Base-by-base conservation (phyloP, 2,113 vertebrate genomes). In the Boleophthalmus pectinirostris region DNA sequence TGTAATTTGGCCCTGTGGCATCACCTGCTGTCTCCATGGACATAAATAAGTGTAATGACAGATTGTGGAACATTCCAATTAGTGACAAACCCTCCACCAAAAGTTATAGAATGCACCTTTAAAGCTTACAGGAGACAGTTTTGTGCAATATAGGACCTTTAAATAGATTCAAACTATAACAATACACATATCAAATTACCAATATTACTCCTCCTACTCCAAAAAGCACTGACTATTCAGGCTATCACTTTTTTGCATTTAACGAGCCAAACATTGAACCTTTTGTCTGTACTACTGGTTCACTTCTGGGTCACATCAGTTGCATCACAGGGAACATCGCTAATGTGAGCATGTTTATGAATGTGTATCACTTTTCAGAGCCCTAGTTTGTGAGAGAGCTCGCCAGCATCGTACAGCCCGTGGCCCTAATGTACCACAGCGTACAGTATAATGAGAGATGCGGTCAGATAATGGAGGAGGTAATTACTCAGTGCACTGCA, bases 381-480 rank as follows among this genome's bases (percentile, higher is more conserved):
- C 45, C 49, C 33, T 0, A 15, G 35, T 56, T 46, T 21, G 10
- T 45, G 21, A 9, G 0, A 45, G 24, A 23, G 11, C 23, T 45
- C 21, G 29, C 1, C 35, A 20, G 4, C 53, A 13, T 10, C 11
- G 69, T 74, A 74, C 65, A 75, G 63, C 66, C 45, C 11, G 33
- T 33, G 69, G 81, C 70, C 60, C 14, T 57, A 79, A 89, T 85
- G 76, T 43, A 89, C 81, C 76, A 80, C 76, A 76, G 82, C 85
- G 82, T 83, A 81, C 79, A 83, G 83, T 81, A 73, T 85, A 89
- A 71, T 85, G 80, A 87, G 85, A 85, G 79, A 85, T 84, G 87
- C 72, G 88, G 87, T 90, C 85, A 68, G 88, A 87, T 90, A 88
- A 87, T 87, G 81, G 83, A 86, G 81, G 76, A 79, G 78, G 83